These are phyloP conservation scores for Thymallus thymallus DNA, from an alignment of 2,113 vertebrate genomes.

Conservation along the genomic window DNA sequence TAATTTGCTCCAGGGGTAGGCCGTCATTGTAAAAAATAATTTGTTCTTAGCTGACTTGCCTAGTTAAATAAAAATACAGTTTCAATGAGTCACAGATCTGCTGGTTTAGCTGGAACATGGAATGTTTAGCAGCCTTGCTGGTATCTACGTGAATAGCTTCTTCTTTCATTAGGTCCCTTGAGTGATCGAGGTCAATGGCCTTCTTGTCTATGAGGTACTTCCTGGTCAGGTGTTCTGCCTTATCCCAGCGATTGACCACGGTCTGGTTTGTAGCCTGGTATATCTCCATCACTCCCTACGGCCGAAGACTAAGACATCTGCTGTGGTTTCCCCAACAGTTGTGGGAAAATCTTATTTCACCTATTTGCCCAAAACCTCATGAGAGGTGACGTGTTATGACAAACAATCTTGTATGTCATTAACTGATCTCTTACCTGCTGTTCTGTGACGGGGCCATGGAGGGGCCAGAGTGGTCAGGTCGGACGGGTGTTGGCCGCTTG, in stretches of 20 bases:
- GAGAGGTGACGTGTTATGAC: too few relatives aligned
- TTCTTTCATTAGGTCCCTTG: background rate
- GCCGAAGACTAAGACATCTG: background rate
- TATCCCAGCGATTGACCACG: background rate
- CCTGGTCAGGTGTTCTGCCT: background rate
- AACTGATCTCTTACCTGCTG: background rate
- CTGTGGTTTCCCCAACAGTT: background rate
- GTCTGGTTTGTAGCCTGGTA: background rate
- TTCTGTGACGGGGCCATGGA: background rate
- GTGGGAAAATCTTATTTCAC: background rate
- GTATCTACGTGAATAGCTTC: background rate
- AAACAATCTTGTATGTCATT: background rate
- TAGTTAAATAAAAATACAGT: too few relatives aligned
- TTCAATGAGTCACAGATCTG: too few relatives aligned
- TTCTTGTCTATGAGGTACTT: background rate
- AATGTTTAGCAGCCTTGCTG: background rate
- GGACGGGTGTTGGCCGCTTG: background rate
- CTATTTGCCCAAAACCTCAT: background rate
- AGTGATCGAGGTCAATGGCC: background rate
- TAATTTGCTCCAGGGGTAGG: too few relatives aligned
- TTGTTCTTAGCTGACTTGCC: too few relatives aligned
- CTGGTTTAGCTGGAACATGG: background rate
- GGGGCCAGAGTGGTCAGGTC: background rate
- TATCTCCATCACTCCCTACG: background rate
- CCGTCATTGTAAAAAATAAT: too few relatives aligned